Evolutionary conservation across 1,140 invertebrate genomes (phyloP).

Genomic region (Lordiphosa clarofinis): DNA sequence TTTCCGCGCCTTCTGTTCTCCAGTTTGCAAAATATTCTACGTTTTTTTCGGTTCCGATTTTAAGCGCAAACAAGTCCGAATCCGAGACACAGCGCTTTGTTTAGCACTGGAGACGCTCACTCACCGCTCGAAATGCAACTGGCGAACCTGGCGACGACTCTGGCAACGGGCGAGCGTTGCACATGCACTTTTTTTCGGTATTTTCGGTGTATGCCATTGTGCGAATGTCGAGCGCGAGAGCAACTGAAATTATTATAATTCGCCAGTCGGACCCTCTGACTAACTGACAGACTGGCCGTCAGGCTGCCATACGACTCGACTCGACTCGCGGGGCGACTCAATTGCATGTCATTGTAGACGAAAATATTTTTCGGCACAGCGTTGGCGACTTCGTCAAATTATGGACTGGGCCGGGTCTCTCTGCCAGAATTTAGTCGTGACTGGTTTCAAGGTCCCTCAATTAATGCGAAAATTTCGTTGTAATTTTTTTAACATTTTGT

Average conservation of each 20-base stretch:
- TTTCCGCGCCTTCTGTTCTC: conserved; percentile 39
- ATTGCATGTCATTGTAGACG: conserved; percentile 73
- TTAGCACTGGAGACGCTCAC: conserved; percentile 65
- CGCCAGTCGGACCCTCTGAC: conserved; percentile 16
- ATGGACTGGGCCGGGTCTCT: conserved; percentile 48
- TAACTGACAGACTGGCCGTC: conserved; percentile 19
- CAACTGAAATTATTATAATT: conserved; percentile 59
- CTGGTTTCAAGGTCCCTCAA: conserved; percentile 74
- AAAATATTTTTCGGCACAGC: conserved; percentile 62
- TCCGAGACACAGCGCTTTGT: conserved; percentile 57
- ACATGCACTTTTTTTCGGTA: conserved; percentile 66
- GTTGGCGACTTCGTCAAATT: conserved; percentile 50
- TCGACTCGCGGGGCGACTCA: conserved; percentile 47
- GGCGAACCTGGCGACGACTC: conserved; percentile 40
- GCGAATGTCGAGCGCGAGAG: conserved; percentile 56
- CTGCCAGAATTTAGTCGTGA: conserved; percentile 72
- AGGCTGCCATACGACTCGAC: conserved; percentile 48
- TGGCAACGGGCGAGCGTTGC: conserved; percentile 59
- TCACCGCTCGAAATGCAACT: conserved; percentile 77
- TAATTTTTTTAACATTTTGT: conserved; percentile 39
- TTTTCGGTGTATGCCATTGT: conserved; percentile 41
- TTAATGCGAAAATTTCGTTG: conserved; percentile 76
- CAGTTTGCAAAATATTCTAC: conserved; percentile 50
- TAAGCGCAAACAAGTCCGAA: conserved; percentile 45
- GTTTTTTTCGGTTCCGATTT: conserved; percentile 44